Evolutionary conservation across 2,113 vertebrate genomes (phyloP).

Genomic region (Willisornis vidua): DNA sequence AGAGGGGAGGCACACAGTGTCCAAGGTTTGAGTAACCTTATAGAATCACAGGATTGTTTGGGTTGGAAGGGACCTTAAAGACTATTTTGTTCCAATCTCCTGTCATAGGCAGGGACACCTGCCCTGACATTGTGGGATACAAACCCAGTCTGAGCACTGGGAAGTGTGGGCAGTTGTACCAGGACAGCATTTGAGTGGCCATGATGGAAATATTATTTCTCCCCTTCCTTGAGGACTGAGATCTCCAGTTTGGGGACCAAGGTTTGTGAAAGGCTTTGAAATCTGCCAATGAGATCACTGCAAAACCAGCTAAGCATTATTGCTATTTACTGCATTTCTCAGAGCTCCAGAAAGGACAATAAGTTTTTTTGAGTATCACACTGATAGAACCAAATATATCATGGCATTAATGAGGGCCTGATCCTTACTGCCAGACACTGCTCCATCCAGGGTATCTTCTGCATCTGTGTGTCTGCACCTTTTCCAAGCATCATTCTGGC

Average conservation of each 20-base stretch:
- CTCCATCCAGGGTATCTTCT: neutral
- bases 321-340: neutral
- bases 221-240: neutral
- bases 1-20: neutral
- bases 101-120: neutral
- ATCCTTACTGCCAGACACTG: neutral
- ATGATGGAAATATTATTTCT: neutral
- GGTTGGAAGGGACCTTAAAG: neutral
- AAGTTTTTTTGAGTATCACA: fast-evolving
- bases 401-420: fast-evolving
- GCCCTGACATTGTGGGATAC: neutral
- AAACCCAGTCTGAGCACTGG: neutral
- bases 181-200: neutral
- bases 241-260: neutral
- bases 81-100: neutral
- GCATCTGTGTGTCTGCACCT: neutral
- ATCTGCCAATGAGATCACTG: neutral
- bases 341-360: neutral
- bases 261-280: neutral
- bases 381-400: neutral
- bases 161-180: neutral
- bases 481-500: neutral
- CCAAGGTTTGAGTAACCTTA: neutral
- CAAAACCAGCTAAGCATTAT: neutral
- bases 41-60: fast-evolving